Conservation (phyloP, 2,888 invertebrate genomes). For the Agrotis puta region DNA sequence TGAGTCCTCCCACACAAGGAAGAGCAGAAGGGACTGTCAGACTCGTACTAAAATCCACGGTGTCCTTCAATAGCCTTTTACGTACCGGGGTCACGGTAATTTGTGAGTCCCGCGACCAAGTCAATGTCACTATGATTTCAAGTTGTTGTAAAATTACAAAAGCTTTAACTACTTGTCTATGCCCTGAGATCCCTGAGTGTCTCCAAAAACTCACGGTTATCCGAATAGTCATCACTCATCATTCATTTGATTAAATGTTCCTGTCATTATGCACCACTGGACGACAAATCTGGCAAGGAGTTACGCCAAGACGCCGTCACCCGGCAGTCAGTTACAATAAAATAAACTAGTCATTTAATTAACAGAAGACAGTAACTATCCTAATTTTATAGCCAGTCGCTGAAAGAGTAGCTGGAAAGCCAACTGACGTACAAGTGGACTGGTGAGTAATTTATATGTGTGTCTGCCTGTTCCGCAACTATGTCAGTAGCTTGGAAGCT, state of each 20-base stretch:
- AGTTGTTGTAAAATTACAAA: too few relatives aligned
- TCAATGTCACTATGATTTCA: too few relatives aligned
- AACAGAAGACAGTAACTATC: conserved; percentile 40
- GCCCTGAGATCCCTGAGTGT: neutral
- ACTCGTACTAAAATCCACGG: too few relatives aligned
- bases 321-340: conserved; percentile 16
- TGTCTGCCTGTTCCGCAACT: conserved; percentile 19
- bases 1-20: too few relatives aligned
- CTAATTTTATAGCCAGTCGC: conserved; percentile 7
- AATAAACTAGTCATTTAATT: conserved; percentile 39
- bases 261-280: too few relatives aligned
- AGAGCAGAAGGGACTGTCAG: too few relatives aligned
- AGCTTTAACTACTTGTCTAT: too few relatives aligned
- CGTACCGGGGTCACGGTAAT: too few relatives aligned
- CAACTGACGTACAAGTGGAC: conserved; percentile 44
- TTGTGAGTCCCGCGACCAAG: too few relatives aligned
- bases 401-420: conserved; percentile 32
- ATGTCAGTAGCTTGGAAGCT: conserved; percentile 20
- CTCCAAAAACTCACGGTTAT: neutral
- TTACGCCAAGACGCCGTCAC: neutral
- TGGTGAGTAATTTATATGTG: conserved; percentile 43
- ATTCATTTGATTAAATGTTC: neutral
- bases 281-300: too few relatives aligned
- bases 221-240: neutral
- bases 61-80: too few relatives aligned